phyloP scores from a whole-genome alignment of 2,888 invertebrate species.

The Villa cingulata region DNA sequence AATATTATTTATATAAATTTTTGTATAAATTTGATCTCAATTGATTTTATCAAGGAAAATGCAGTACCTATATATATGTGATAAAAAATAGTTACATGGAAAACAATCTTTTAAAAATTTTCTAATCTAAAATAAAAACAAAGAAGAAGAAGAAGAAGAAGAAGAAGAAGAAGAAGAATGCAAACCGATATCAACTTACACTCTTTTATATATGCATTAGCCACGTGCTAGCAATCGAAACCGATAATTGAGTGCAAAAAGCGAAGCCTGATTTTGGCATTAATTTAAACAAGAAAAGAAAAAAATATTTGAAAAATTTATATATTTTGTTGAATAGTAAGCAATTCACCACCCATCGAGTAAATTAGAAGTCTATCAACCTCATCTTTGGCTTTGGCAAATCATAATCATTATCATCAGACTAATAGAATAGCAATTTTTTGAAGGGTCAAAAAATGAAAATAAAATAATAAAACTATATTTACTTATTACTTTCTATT shows the following conservation, averaged over 20 bases:
- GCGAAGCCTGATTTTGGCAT: conserved; percentile 18
- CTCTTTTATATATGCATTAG: neutral
- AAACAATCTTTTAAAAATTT: no score
- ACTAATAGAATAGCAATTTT: neutral
- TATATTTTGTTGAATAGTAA: conserved; percentile 8
- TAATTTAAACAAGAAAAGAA: conserved; percentile 20
- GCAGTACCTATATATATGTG: no score
- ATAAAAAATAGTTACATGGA: no score
- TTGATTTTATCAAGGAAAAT: no score
- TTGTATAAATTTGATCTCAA: no score
- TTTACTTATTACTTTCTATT: neutral
- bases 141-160: no score
- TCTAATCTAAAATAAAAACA: no score
- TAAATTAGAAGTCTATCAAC: conserved; percentile 21
- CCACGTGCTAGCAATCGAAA: conserved; percentile 19
- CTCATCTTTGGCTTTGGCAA: conserved; percentile 15
- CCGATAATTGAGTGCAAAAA: conserved; percentile 21
- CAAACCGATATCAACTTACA: no score
- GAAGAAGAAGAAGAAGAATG: no score
- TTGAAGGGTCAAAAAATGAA: neutral
- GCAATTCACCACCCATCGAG: conserved; percentile 18
- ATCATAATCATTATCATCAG: neutral
- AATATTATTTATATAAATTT: no score
- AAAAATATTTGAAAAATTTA: no score
- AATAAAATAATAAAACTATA: no score